phyloP scores from a whole-genome alignment of 2,888 invertebrate genomes.

The Opisthograptis luteolata region DNA sequence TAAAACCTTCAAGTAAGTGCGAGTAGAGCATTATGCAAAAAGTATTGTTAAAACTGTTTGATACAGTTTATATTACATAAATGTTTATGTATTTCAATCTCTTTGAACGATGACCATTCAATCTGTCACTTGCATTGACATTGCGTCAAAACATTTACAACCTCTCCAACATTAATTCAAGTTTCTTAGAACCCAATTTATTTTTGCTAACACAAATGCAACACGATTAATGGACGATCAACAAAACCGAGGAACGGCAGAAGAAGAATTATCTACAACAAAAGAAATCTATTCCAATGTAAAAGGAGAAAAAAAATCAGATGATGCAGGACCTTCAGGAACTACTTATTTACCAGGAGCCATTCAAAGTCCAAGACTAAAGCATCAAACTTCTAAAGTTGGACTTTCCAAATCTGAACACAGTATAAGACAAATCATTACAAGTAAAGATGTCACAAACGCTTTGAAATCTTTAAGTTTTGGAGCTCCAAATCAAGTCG shows the following conservation, averaged over 20 bases:
- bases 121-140: background rate
- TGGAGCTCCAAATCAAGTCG: conserved; percentile 44
- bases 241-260: conserved; percentile 47
- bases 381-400: conserved; percentile 44
- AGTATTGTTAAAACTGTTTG: too few relatives aligned
- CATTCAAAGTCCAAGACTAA: conserved; percentile 42
- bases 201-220: conserved; percentile 60
- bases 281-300: conserved; percentile 39
- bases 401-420: conserved; percentile 77
- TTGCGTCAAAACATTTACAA: conserved; percentile 33
- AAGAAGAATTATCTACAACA: conserved; percentile 48
- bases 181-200: conserved; percentile 31
- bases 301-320: conserved; percentile 36
- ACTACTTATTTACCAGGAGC: conserved; percentile 62
- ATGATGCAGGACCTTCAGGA: conserved; percentile 73
- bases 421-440: conserved; percentile 66
- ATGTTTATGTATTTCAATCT: too few relatives aligned
- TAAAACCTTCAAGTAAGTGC: too few relatives aligned
- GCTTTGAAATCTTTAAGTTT: conserved; percentile 69
- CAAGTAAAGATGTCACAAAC: conserved; percentile 66
- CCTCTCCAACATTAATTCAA: conserved; percentile 14
- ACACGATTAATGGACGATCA: conserved; percentile 69
- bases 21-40: too few relatives aligned
- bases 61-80: too few relatives aligned
- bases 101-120: too few relatives aligned